Evolutionary conservation across 2,797 vertebrate genomes (phyloP), one percentile per base, ranked within the genome.

Genomic region (Pitangus sulphuratus): DNA sequence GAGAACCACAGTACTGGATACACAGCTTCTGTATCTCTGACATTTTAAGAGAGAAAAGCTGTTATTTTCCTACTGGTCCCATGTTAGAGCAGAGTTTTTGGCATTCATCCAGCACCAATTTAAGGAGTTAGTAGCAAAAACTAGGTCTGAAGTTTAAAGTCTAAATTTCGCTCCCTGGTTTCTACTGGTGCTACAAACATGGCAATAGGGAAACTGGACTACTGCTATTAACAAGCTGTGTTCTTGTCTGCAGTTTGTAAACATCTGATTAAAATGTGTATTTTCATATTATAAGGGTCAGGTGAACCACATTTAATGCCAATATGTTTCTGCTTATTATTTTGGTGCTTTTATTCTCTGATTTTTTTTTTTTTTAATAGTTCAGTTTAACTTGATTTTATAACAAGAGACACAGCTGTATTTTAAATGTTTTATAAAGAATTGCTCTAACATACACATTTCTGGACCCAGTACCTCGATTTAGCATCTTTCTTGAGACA

Each of bases 401-500:
- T 54, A 92, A 89, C 28, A 96, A 70, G 87, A 95, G 48, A 57
- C 81, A 84, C 79, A 93, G 78, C 89, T 94, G 95, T 96, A 95
- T 90, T 97, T 92, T 90, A 97, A 98, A 80, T 96, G 93, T 95
- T 96, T 96, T 68, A 65, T 91, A 92, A 96, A 65, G 69, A 97
- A 79, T 70, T 91, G 89, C 92, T 97, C 93, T 89, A 85, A 95
- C 92, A 87, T 76, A 91, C 80, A 96, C 51, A 84, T 88, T 95
- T 95, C 95, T 97, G 97, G 96, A 98, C 95, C 97, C 93, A 97
- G 87, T 93, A 97, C 91, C 96, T 98, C 96, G 45, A 97, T 97
- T 97, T 94, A 97, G 91, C 77, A 74, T 95, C 89, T 81, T 95
- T 95, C 94, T 81, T 91, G 62, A 97, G 89, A 95, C 82, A 96